Base-by-base conservation (phyloP, 1,140 invertebrate species). In the Ceratina australensis region DNA sequence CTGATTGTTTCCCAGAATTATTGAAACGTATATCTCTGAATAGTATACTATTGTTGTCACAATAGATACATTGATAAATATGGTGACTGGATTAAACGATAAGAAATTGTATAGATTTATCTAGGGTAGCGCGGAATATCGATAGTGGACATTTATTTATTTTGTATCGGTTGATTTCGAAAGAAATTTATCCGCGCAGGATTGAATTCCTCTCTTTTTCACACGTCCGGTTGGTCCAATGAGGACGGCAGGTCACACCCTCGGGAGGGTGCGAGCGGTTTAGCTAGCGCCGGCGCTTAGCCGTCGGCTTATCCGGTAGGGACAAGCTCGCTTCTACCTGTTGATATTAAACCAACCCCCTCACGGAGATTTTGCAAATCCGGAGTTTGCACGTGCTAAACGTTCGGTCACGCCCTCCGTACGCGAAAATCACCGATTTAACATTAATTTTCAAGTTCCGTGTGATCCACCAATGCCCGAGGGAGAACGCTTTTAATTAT, bases 261-360 rank as follows among this genome's bases (percentile, higher is more conserved):
- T 91, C 87, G 24, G 59, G 86, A 88, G 88, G 89, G 91, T 90
- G 90, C 86, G 87, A 90, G 83, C 83, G 88, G 90, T 88, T 91
- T 91, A 92, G 87, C 89, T 80, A 90, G 90, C 91, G 91, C 91
- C 91, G 91, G 91, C 91, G 90, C 91, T 92, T 92, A 92, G 87
- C 87, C 86, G 61, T 71, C 74, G 86, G 91, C 90, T 92, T 92
- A 92, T 92, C 91, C 90, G 82, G 87, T 88, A 87, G 86, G 87
- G 87, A 90, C 82, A 82, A 87, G 85, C 64, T 59, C 61, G 20
- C 80, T 64, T 89, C 90, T 92, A 92, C 91, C 91, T 92, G 91
- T 92, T 92, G 91, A 92, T 90, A 84, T 72, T 87, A 81, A 89
- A 89, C 91, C 90, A 92, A 91, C 91, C 91, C 91, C 89, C 91